A percentile compares a stretch with the other conserved stretches of the same genome.
phyloP scores from a whole-genome alignment of 2,888 invertebrate species.

The Cylloceria caligata region DNA sequence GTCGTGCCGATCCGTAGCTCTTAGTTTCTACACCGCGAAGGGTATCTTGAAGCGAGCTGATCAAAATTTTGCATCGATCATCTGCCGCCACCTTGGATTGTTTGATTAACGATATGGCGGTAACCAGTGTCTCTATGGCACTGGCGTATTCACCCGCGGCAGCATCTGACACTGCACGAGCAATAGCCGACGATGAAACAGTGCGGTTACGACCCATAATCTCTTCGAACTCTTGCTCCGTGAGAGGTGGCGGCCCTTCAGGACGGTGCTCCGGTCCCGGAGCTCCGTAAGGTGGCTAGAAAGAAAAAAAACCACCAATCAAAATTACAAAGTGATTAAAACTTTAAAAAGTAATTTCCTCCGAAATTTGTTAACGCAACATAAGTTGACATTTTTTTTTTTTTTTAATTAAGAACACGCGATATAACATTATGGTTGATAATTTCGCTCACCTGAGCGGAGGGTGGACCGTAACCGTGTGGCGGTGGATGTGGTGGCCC shows the following conservation, averaged over 20 bases:
- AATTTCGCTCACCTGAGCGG: slow-evolving; percentile 80
- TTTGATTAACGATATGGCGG: slow-evolving; percentile 99
- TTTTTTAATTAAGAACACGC: too few relatives aligned
- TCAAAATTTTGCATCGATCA: slow-evolving; percentile 98
- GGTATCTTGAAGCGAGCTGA: slow-evolving; percentile 98
- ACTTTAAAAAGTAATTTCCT: too few relatives aligned
- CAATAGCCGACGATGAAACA: slow-evolving; percentile 98
- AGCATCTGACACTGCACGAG: slow-evolving; percentile 98
- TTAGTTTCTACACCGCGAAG: slow-evolving; percentile 98
- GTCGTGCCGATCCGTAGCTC: slow-evolving; percentile 93
- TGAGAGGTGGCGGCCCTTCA: slow-evolving; percentile 89
- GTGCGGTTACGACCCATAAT: slow-evolving; percentile 98
- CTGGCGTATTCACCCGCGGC: slow-evolving; percentile 99
- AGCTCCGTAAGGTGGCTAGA: slow-evolving; percentile 87
- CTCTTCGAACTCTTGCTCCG: slow-evolving; percentile 99
- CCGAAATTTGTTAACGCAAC: too few relatives aligned
- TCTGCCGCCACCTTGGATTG: slow-evolving; percentile 98
- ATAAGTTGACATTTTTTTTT: too few relatives aligned
- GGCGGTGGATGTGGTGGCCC: slow-evolving; percentile 87
- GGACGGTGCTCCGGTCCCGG: slow-evolving; percentile 86
- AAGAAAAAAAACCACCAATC: slow-evolving; percentile 25
- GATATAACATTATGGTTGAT: too few relatives aligned
- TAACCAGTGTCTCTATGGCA: slow-evolving; percentile 99
- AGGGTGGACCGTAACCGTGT: slow-evolving; percentile 86
- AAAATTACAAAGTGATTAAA: too few relatives aligned